A percentile compares a stretch with the other conserved stretches of the same genome.
phyloP scores from a whole-genome alignment of 2,797 vertebrate genomes.

The Clarias pachynema region DNA sequence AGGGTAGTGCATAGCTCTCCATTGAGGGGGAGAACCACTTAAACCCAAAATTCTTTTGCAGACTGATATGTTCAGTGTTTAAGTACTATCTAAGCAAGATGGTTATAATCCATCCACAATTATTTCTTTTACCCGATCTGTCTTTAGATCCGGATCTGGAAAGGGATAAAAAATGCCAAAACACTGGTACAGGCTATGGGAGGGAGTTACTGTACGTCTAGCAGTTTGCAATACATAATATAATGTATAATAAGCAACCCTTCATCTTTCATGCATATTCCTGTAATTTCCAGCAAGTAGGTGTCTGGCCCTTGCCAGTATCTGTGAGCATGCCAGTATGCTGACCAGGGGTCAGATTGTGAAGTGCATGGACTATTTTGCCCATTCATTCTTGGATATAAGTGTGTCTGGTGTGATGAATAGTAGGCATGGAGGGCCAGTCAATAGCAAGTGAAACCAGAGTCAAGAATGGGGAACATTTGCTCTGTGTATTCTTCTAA shows the following conservation, averaged over 20 bases:
- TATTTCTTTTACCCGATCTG: neutral
- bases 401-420: neutral
- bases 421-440: neutral
- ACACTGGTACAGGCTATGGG: neutral
- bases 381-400: neutral
- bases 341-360: neutral
- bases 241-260: neutral
- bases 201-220: neutral
- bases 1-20: neutral
- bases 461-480: neutral
- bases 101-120: neutral
- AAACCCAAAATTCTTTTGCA: neutral
- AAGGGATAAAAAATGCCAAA: neutral
- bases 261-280: neutral
- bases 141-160: neutral
- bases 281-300: neutral
- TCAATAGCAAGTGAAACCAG: neutral
- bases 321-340: neutral
- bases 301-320: neutral
- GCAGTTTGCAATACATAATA: neutral
- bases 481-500: neutral
- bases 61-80: neutral
- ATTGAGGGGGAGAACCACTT: neutral
- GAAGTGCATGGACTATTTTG: neutral
- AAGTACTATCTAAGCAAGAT: neutral